Base-by-base conservation (phyloP, 1,140 invertebrate species). In the Euwallacea fornicatus region DNA sequence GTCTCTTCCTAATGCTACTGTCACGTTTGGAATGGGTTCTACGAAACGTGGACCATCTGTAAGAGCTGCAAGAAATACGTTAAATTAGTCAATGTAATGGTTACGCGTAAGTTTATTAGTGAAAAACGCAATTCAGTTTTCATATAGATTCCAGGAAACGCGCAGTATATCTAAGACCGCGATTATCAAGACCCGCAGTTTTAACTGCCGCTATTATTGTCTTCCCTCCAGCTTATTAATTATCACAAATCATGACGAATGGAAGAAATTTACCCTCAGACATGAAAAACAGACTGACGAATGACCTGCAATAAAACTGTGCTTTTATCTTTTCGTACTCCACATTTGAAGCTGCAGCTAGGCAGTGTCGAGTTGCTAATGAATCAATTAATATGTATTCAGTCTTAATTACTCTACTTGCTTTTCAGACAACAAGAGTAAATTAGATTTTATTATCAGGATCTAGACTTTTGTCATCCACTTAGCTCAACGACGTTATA, bases 1-100 rank as follows among this genome's bases (percentile, higher is more conserved):
- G 80, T 95, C 93, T 77, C 93, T 86, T 68, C 93, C 93, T 21
- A 95, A 85, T 54, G 93, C 91, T 58, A 95, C 93, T 4, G 93
- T 96, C 70, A 93, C 91, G 81, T 95, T 95, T 41, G 92, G 92
- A 78, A 95, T 93, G 16, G 92, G 91, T 81, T 94, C 92, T 15
- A 91, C 90, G 78, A 95, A 95, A 74, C 89, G 87, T 9, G 93
- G 93, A 75, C 89, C 90, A 77, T 93, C 90, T 65, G 91, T 91
- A 77, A 93, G 84, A 66, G 91, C 92, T 94, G 86, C n/a, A 86
- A 87, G 81, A 76, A 80, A 83, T 65, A 50, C 46, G 7, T 6
- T 50, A 6, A 50, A 13, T 50, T 50, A 50, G 13, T 13, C 46
- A 11, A 50, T 6, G 3, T 50, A 11, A 10, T 10, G 7, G 46